A percentile compares a stretch with the other conserved stretches of the same genome.
These are phyloP conservation scores for Castor canadensis DNA, from an alignment of 2,113 vertebrate genomes.

Conservation along the genomic window DNA sequence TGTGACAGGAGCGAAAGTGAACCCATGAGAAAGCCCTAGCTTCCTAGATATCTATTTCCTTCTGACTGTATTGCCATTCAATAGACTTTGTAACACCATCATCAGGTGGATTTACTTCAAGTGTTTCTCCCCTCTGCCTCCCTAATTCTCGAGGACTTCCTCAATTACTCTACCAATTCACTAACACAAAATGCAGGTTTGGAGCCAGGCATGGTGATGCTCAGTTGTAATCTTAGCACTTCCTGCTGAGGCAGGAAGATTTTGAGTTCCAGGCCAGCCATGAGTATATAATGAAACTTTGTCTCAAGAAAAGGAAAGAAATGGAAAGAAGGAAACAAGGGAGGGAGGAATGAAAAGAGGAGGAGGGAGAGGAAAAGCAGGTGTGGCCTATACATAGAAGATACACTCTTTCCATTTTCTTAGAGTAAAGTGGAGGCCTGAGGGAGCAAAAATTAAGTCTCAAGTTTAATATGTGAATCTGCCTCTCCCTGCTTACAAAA, in stretches of 20 bases:
- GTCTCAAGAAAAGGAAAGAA: no score
- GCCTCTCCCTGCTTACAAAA: no score
- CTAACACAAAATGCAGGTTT: not conserved
- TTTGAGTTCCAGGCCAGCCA: no score
- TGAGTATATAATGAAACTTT: no score
- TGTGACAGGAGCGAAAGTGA: not conserved
- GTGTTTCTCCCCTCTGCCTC: not conserved
- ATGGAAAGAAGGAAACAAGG: no score
- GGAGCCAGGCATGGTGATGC: no score
- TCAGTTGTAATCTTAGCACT: no score
- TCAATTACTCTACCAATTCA: not conserved
- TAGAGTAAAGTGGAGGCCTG: not conserved
- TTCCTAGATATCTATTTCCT: not conserved
- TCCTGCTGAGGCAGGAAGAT: no score
- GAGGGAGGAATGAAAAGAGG: no score
- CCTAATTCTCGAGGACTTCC: not conserved
- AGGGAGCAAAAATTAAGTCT: not conserved
- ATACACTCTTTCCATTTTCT: not conserved
- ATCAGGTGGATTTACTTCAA: not conserved
- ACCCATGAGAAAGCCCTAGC: fast-evolving
- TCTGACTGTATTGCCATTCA: not conserved
- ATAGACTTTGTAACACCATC: not conserved
- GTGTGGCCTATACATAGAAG: not conserved
- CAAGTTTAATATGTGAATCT: no score
- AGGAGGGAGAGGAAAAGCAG: not conserved